These are phyloP conservation scores for Otis tarda DNA, from an alignment of 2,113 vertebrate species.

Conservation along the genomic window DNA sequence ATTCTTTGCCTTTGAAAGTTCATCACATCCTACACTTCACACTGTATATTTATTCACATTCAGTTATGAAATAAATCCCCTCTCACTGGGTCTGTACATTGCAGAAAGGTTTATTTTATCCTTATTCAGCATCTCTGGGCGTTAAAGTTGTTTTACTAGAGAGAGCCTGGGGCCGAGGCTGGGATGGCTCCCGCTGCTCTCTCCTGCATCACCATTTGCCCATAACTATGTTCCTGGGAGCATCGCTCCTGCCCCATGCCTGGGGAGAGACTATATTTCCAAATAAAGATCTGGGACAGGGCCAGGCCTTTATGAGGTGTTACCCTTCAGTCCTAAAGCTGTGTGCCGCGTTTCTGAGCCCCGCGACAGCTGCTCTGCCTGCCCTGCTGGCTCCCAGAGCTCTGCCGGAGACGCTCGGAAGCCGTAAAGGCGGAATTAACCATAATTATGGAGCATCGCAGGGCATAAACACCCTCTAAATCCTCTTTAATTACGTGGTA, in stretches of 20 bases:
- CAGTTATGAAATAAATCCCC: background rate
- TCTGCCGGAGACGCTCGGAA: background rate
- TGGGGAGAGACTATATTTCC: background rate
- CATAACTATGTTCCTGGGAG: accelerated
- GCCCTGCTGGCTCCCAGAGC: background rate
- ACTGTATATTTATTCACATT: background rate
- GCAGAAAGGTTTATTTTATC: background rate
- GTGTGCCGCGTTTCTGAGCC: background rate
- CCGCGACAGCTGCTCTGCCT: accelerated
- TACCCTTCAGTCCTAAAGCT: background rate
- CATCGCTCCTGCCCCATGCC: background rate
- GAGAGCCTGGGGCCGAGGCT: background rate
- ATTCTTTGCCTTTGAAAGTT: background rate
- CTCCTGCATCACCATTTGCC: background rate
- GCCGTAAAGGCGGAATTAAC: constrained; percentile 37
- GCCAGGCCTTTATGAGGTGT: background rate
- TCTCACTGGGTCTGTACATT: background rate
- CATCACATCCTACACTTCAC: background rate
- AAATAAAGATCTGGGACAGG: background rate
- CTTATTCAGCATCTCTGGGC: accelerated
- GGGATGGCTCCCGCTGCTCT: background rate
- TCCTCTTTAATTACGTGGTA: constrained; percentile 49
- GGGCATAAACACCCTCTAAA: constrained; percentile 40
- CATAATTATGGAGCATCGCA: background rate
- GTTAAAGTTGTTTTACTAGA: background rate